Percentiles rank a stretch among this genome's conserved stretches.
These are phyloP conservation scores for Garrulus glandarius DNA, from an alignment of 2,797 vertebrate genomes.

Conservation along the genomic window DNA sequence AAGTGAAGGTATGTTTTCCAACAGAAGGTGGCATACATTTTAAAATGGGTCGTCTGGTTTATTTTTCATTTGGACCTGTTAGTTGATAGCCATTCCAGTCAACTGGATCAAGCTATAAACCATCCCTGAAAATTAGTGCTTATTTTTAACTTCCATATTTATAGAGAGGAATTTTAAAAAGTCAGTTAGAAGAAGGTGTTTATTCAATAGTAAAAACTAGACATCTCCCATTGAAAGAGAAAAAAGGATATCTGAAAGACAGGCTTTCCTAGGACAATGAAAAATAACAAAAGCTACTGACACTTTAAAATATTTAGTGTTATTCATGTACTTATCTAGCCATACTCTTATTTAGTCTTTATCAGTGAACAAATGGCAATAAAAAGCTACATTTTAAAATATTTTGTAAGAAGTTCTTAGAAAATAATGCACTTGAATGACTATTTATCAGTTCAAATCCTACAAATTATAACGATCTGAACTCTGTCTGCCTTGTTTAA, in stretches of 20 bases:
- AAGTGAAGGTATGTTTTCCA: not conserved
- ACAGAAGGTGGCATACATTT: not conserved
- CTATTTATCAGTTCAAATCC: not conserved
- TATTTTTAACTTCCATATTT: not conserved
- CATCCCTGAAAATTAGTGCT: not conserved
- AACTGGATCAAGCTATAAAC: not conserved
- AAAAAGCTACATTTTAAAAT: not conserved
- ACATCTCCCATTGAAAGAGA: fast-evolving
- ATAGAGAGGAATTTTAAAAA: not conserved
- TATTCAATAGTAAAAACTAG: not conserved
- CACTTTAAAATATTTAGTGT: not conserved
- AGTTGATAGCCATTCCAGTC: not conserved
- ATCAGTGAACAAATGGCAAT: fast-evolving
- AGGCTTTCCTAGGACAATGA: not conserved
- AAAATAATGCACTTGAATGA: not conserved
- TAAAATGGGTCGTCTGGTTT: not conserved
- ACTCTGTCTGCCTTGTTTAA: not conserved
- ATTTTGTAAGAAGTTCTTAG: not conserved
- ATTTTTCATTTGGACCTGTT: not conserved
- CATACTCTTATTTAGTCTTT: not conserved
- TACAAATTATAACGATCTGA: not conserved
- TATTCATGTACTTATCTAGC: not conserved
- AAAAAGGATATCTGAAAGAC: not conserved
- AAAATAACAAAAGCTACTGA: not conserved
- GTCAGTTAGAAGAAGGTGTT: not conserved